Base-by-base conservation (phyloP, 2,888 invertebrate genomes). In the Drosophila merina region DNA sequence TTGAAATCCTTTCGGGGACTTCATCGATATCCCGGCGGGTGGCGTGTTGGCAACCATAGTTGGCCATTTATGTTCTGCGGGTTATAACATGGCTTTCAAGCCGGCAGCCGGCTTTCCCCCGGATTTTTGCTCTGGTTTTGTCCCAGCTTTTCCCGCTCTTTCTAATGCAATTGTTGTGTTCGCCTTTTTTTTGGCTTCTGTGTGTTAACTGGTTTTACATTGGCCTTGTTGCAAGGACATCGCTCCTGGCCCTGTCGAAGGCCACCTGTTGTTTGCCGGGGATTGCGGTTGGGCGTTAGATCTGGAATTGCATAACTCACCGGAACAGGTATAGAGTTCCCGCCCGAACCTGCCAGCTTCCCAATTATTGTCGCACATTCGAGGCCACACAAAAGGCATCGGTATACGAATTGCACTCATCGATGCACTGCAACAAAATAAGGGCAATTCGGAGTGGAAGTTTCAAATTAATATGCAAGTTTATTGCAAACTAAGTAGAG, bases 111-210 rank as follows among this genome's bases (percentile, higher is more conserved):
- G 12, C 48, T n/a, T 51, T 51, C 49, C 36, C 25, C 51, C 6
- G 2, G 33, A 33, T 26, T n/a, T 12, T 31, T 2, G 10, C 40
- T 26, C 14, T 1, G 20, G 20, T 20, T 20, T 20, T 20, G 20
- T 2, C 5, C 30, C 40, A 30, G 20, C 40, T 9, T 10, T 7
- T 28, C 28, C 20, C 28, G 33, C 14, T 7, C 7, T 10, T 50
- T 20, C 44, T 70, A 70, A 70, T 70, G 69, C 69, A 70, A 63
- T 70, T 50, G 38, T 55, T 28, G 49, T 70, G 69, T 70, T 64
- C 20, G 2, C 20, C 20, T 36, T 60, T 69, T 69, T 62, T 36
- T 60, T 48, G 62, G 52, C 52, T 62, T 31, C 20, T 40, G 38
- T 42, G 42, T 42, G 30, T 44, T 55, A 45, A 26, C 28, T 72